Evolutionary conservation across 2,113 vertebrate species (phyloP).

Genomic region (Petaurus breviceps): DNA sequence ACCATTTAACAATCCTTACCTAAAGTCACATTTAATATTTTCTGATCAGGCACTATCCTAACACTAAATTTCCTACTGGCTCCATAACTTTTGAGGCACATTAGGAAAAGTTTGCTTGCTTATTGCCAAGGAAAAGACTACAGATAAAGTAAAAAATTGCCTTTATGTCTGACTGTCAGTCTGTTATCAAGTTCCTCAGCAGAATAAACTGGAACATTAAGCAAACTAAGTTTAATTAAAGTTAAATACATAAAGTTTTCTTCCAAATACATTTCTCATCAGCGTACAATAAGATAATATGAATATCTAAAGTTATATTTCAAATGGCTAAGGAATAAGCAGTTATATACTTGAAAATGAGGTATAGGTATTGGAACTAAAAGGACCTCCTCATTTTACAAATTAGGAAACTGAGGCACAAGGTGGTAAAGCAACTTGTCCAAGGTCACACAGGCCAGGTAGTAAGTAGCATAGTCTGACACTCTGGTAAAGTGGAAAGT

Average conservation of each 20-base stretch:
- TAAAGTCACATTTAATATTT: not conserved
- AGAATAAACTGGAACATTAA: not conserved
- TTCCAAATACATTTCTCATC: not conserved
- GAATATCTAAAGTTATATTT: not conserved
- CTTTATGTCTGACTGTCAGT: not conserved
- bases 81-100: not conserved
- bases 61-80: not conserved
- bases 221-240: not conserved
- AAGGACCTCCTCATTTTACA: not conserved
- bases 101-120: not conserved
- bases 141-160: not conserved
- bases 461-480: not conserved
- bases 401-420: not conserved
- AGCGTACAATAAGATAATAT: not conserved
- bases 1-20: not conserved
- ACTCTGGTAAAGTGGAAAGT: not conserved
- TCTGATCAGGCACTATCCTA: not conserved
- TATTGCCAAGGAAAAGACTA: not conserved
- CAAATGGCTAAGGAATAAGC: not conserved
- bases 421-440: not conserved
- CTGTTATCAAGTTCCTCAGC: not conserved
- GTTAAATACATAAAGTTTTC: not conserved
- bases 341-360: not conserved
- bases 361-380: not conserved
- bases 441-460: not conserved